These are phyloP conservation scores for Catostomus latipinnis DNA, from an alignment of 2,797 vertebrate genomes.

Conservation along the genomic window DNA sequence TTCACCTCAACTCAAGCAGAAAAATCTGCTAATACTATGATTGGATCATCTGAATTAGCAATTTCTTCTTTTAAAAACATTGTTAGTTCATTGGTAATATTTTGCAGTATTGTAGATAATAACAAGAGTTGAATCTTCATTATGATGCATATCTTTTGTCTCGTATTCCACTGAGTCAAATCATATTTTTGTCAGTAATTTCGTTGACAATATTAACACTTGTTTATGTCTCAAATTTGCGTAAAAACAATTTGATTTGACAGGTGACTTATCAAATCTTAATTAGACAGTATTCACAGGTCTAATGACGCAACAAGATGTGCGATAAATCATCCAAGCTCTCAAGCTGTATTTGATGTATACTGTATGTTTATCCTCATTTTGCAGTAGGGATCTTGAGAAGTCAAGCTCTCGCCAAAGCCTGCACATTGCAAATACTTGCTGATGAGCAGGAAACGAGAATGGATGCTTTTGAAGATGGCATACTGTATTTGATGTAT, in stretches of 20 bases:
- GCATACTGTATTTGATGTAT: not conserved
- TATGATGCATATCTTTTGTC: no score
- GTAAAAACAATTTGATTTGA: not conserved
- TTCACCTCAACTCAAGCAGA: no score
- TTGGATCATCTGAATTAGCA: no score
- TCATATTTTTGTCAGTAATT: no score
- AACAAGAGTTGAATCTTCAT: no score
- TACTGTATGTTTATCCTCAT: slow-evolving; percentile 6
- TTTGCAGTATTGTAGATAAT: no score
- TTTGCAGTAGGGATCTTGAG: not conserved
- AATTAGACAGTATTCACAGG: not conserved
- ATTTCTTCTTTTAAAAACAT: no score
- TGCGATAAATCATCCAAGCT: not conserved
- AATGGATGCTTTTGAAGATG: not conserved
- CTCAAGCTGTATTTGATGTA: not conserved
- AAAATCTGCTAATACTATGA: no score
- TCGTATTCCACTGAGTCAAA: no score
- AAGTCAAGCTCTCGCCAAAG: not conserved
- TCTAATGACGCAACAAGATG: slow-evolving; percentile 1
- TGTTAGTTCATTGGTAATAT: no score
- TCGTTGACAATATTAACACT: no score
- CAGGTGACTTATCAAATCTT: not conserved
- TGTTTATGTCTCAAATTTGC: no score
- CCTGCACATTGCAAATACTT: slow-evolving; percentile 54
- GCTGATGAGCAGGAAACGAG: slow-evolving; percentile 57